Evolutionary conservation across 1,140 invertebrate genomes (phyloP).

Genomic region (Lysiphlebus fabarum): DNA sequence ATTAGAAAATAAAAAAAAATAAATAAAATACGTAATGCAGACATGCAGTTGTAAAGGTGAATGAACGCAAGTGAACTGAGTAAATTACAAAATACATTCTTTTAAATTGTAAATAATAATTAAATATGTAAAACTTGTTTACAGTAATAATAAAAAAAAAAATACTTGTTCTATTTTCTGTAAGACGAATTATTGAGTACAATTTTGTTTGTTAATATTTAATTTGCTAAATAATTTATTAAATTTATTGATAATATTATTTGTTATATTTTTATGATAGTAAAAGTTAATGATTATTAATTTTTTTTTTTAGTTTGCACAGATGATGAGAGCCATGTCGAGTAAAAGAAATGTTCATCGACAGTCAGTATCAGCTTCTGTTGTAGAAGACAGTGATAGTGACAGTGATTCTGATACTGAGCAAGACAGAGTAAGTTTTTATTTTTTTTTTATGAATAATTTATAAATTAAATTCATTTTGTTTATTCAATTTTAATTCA

Average conservation of each 20-base stretch:
- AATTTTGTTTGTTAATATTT: too few species aligned
- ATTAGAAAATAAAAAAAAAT: background rate
- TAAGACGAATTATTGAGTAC: too few species aligned
- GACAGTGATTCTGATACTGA: conserved; percentile 63
- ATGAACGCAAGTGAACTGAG: conserved; percentile 15
- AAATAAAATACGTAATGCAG: background rate
- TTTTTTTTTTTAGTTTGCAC: conserved; percentile 23
- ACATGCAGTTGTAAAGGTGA: conserved; percentile 12
- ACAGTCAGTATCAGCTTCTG: conserved; percentile 42
- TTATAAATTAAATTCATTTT: too few species aligned
- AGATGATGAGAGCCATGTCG: conserved; percentile 43
- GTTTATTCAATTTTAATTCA: too few species aligned
- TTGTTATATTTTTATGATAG: background rate
- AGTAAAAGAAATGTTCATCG: conserved; percentile 56
- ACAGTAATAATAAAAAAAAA: too few species aligned
- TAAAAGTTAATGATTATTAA: background rate
- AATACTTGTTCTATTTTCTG: too few species aligned
- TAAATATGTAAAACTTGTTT: too few species aligned
- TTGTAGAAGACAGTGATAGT: conserved; percentile 50
- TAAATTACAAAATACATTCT: background rate
- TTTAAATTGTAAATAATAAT: too few species aligned
- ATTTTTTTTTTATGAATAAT: background rate
- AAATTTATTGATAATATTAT: too few species aligned
- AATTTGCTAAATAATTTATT: too few species aligned
- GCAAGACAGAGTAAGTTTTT: conserved; percentile 47